phyloP scores from a whole-genome alignment of 2,888 invertebrate species.

The Cyclophora albipunctata region DNA sequence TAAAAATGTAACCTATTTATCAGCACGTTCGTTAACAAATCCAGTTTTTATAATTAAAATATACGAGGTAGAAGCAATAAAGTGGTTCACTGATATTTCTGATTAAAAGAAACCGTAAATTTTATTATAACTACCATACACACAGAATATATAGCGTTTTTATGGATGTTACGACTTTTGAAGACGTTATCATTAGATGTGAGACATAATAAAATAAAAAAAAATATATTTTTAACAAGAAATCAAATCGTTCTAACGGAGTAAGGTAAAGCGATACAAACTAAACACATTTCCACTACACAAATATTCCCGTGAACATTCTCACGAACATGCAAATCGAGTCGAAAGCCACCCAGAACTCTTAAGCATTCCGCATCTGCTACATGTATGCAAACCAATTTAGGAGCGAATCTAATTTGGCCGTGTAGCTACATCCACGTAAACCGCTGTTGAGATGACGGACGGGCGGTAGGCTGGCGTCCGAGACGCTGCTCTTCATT shows the following conservation, averaged over 20 bases:
- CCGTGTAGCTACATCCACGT: conserved; percentile 45
- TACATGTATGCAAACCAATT: conserved; percentile 52
- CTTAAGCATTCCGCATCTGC: conserved; percentile 27
- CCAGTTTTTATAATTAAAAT: conserved; percentile 38
- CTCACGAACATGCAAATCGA: conserved; percentile 22
- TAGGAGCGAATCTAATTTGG: conserved; percentile 57
- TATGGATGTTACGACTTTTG: neutral
- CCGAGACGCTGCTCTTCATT: conserved; percentile 69
- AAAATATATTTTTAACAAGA: conserved; percentile 1
- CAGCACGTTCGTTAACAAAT: conserved; percentile 25
- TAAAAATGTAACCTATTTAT: conserved; percentile 22
- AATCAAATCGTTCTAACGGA: neutral
- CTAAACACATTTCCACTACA: conserved; percentile 10
- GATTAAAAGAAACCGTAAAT: conserved; percentile 28
- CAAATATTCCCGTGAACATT: conserved; percentile 11
- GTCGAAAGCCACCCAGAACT: conserved; percentile 21
- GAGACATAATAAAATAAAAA: neutral
- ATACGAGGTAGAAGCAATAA: conserved; percentile 34
- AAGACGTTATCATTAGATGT: neutral
- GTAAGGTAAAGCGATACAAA: conserved; percentile 4
- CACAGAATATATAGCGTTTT: conserved; percentile 2
- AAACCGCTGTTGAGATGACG: conserved; percentile 65
- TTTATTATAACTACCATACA: conserved; percentile 22
- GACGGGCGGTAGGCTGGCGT: conserved; percentile 53
- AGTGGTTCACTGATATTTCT: conserved; percentile 21